These are phyloP conservation scores for Misgurnus mizolepis DNA, from an alignment of 2,113 vertebrate genomes.

Conservation along the genomic window DNA sequence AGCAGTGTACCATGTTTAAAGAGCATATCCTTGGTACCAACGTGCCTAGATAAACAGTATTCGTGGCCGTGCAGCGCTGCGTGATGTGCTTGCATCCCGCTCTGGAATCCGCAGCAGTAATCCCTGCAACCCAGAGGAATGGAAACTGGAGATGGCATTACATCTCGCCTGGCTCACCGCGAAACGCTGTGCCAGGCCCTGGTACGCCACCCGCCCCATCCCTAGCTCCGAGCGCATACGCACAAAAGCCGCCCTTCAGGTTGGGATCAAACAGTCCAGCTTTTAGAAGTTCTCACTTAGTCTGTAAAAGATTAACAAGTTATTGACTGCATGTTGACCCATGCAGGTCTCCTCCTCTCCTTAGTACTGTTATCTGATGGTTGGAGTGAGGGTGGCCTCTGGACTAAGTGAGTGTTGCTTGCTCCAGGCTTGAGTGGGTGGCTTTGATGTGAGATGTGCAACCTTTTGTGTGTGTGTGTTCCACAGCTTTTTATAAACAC, in stretches of 20 bases:
- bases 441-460: conserved; percentile 62
- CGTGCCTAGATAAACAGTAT: conserved; percentile 57
- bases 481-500: conserved; percentile 57
- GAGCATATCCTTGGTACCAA: conserved; percentile 41
- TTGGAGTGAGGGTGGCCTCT: conserved; percentile 57
- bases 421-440: conserved; percentile 46
- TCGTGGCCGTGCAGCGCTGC: conserved; percentile 52
- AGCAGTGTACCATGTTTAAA: conserved; percentile 44
- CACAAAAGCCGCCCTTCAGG: conserved; percentile 33
- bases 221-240: conserved; percentile 9
- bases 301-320: conserved; percentile 64
- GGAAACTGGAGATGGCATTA: conserved; percentile 28
- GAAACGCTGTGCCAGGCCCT: conserved; percentile 26
- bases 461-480: conserved; percentile 53
- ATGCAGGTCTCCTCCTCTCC: conserved; percentile 42
- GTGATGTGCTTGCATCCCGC: conserved; percentile 19
- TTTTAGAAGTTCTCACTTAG: conserved; percentile 59
- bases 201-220: conserved; percentile 4
- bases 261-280: conserved; percentile 53
- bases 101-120: conserved; percentile 51
- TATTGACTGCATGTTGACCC: conserved; percentile 61
- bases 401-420: conserved; percentile 55
- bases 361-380: conserved; percentile 58
- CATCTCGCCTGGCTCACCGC: conserved; percentile 4
- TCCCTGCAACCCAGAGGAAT: conserved; percentile 32